Percentiles rank a stretch among this genome's conserved stretches.
Conservation (phyloP, 1,140 invertebrate species). For the Polypedilum pembai region DNA sequence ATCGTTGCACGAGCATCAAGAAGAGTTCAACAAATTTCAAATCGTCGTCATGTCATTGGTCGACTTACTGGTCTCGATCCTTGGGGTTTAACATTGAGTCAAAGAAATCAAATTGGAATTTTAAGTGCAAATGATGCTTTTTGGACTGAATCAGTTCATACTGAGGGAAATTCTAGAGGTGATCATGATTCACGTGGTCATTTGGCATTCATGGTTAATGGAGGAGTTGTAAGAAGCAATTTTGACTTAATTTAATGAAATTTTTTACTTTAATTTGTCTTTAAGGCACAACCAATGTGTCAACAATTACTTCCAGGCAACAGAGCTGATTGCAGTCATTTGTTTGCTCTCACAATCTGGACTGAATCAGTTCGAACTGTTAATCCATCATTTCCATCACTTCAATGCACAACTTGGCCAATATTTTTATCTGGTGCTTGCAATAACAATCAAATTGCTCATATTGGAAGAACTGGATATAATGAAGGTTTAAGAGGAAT, state of each 20-base stretch:
- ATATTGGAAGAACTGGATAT: neutral
- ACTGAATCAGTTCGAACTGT: neutral
- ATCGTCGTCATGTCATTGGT: neutral
- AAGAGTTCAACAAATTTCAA: neutral
- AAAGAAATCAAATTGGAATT: neutral
- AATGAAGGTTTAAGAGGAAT: neutral
- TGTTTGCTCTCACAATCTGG: neutral
- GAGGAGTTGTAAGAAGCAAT: neutral
- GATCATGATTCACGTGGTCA: neutral
- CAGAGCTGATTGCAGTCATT: neutral
- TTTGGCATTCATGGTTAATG: neutral
- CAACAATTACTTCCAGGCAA: neutral
- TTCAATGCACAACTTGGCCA: neutral
- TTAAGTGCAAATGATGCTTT: neutral
- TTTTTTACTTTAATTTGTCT: too few species aligned
- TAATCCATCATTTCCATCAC: neutral
- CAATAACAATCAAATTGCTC: neutral
- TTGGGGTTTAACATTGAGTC: neutral
- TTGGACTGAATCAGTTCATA: neutral
- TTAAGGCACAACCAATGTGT: slow-evolving; percentile 1
- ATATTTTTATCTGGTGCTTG: neutral
- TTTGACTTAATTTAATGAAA: too few species aligned
- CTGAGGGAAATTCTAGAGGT: neutral
- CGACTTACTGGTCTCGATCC: neutral
- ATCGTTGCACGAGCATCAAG: neutral